Evolutionary conservation across 2,113 vertebrate species (phyloP).

Genomic region (Andinoacara biseriatus): DNA sequence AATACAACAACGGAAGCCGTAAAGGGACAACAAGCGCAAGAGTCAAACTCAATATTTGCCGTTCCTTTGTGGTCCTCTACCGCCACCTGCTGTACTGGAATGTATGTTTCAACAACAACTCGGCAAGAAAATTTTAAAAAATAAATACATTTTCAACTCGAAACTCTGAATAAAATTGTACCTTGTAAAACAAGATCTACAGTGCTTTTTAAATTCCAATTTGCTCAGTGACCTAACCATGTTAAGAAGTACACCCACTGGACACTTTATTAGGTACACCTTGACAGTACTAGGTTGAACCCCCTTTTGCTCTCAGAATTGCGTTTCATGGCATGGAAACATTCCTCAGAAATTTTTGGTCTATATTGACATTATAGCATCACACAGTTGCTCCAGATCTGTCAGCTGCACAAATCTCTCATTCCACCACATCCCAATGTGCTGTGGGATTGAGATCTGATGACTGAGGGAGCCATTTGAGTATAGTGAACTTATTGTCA

Average conservation of each 20-base stretch:
- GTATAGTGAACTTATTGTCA: too few relatives aligned
- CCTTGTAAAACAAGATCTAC: too few relatives aligned
- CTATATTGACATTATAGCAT: too few relatives aligned
- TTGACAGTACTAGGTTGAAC: neutral
- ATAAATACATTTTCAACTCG: neutral
- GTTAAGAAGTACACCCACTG: neutral
- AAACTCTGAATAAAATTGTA: neutral
- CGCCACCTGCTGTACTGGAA: conserved; percentile 34
- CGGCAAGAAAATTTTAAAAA: too few relatives aligned
- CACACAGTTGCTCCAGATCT: too few relatives aligned
- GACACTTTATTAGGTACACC: neutral
- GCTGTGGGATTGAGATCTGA: too few relatives aligned
- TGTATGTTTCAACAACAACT: neutral
- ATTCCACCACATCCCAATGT: too few relatives aligned
- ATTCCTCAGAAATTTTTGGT: too few relatives aligned
- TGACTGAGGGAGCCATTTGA: too few relatives aligned
- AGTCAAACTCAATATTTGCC: neutral
- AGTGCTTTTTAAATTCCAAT: neutral
- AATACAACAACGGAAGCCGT: conserved; percentile 26
- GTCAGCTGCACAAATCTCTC: too few relatives aligned
- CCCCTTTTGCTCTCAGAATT: neutral
- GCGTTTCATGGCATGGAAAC: too few relatives aligned
- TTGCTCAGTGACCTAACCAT: neutral
- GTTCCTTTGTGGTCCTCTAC: neutral
- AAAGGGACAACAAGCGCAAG: neutral